Evolutionary conservation across 2,888 invertebrate species (phyloP).

Genomic region (Apantesis nais): DNA sequence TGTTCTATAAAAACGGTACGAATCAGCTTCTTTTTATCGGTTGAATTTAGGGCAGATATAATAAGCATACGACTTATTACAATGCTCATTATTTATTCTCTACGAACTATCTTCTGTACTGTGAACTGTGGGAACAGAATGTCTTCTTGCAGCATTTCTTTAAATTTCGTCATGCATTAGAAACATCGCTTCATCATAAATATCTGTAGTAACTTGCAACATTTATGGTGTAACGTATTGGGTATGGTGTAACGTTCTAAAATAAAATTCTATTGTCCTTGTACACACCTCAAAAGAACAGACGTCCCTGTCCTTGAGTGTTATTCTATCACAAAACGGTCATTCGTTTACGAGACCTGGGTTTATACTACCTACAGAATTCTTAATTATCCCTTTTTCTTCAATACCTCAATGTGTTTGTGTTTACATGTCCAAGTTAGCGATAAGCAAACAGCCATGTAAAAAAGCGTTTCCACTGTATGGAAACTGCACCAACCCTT

Average conservation of each 20-base stretch:
- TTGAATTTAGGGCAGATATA: conserved; percentile 31
- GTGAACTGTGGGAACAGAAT: conserved; percentile 11
- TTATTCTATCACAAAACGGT: too few species aligned
- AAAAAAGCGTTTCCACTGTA: too few species aligned
- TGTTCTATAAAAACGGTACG: conserved; percentile 31
- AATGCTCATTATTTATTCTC: conserved; percentile 21
- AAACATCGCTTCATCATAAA: background rate
- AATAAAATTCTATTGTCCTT: background rate
- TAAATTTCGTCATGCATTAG: background rate
- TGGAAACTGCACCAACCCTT: too few species aligned
- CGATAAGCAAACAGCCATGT: too few species aligned
- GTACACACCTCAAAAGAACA: too few species aligned
- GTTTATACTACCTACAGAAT: too few species aligned
- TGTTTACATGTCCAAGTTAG: too few species aligned
- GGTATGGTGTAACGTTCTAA: background rate
- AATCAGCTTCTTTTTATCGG: conserved; percentile 26
- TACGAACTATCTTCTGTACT: conserved; percentile 11
- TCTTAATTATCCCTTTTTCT: too few species aligned
- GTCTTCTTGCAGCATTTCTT: background rate
- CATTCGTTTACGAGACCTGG: too few species aligned
- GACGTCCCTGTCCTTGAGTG: too few species aligned
- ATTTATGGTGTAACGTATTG: background rate
- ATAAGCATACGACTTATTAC: conserved; percentile 24
- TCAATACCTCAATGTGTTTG: too few species aligned
- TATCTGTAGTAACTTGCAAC: background rate